Percentiles rank a stretch among this genome's conserved stretches.
These are phyloP conservation scores for Colistium nudipinnis DNA, from an alignment of 2,113 vertebrate genomes.

Conservation along the genomic window DNA sequence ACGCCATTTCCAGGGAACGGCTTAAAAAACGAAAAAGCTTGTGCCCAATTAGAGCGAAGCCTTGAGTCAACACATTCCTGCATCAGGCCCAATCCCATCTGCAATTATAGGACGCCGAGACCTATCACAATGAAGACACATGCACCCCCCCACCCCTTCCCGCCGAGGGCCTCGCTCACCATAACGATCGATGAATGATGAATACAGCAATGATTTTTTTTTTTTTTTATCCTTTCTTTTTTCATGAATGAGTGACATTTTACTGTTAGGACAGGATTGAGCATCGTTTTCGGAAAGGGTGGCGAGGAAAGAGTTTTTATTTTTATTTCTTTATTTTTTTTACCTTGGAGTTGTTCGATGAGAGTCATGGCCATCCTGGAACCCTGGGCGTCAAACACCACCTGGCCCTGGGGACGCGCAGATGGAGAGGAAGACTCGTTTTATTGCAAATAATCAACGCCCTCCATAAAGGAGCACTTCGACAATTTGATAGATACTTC, in stretches of 20 bases:
- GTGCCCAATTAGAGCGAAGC: slow-evolving; percentile 66
- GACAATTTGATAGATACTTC: slow-evolving; percentile 9
- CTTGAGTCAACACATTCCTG: slow-evolving; percentile 50
- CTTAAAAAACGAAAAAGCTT: slow-evolving; percentile 56
- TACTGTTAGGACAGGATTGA: slow-evolving; percentile 8
- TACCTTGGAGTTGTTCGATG: slow-evolving; percentile 96
- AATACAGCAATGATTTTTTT: background rate
- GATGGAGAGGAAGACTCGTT: background rate
- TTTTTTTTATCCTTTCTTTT: background rate
- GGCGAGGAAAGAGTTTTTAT: slow-evolving; percentile 7
- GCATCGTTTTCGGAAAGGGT: slow-evolving; percentile 1
- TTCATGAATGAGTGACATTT: slow-evolving; percentile 32
- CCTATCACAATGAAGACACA: slow-evolving; percentile 16
- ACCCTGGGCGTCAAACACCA: slow-evolving; percentile 96
- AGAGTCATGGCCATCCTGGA: slow-evolving; percentile 98
- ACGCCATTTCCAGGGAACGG: slow-evolving; percentile 58
- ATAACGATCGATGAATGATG: slow-evolving; percentile 33
- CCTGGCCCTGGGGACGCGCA: slow-evolving; percentile 88
- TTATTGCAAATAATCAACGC: background rate
- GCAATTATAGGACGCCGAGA: slow-evolving; percentile 39
- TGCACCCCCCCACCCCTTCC: background rate
- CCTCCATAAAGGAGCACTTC: background rate
- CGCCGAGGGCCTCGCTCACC: background rate
- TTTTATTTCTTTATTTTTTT: too few relatives aligned
- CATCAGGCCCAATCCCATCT: slow-evolving; percentile 5